Percentiles rank a stretch among this genome's conserved stretches.
Evolutionary conservation across 2,797 vertebrate species (phyloP).

Genomic region (Triplophysa bombifrons): DNA sequence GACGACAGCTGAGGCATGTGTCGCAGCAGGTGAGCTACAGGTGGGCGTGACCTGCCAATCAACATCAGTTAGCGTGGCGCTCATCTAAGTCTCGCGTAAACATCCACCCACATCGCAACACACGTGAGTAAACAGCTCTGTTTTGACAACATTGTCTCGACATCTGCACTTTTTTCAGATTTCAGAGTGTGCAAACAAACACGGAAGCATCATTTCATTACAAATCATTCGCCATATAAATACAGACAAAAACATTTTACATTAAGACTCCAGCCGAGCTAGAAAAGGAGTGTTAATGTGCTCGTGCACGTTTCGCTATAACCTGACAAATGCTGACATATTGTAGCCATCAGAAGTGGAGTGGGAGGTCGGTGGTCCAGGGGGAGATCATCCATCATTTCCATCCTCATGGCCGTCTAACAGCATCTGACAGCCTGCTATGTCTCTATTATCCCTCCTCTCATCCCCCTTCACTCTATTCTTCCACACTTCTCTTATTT

Average conservation of each 20-base stretch:
- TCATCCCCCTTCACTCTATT: constrained; percentile 59
- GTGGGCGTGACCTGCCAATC: constrained; percentile 50
- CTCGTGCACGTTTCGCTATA: constrained; percentile 28
- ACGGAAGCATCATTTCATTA: constrained; percentile 12
- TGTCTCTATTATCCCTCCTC: constrained; percentile 43
- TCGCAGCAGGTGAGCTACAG: constrained; percentile 48
- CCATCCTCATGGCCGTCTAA: constrained; percentile 49
- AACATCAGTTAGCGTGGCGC: constrained; percentile 38
- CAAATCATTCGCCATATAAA: background rate
- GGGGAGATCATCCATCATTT: constrained; percentile 48
- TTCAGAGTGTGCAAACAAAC: constrained; percentile 33
- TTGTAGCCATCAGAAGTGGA: constrained; percentile 47
- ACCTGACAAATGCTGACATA: constrained; percentile 51
- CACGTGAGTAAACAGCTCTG: constrained; percentile 21
- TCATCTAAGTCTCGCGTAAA: constrained; percentile 9
- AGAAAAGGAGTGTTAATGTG: constrained; percentile 29
- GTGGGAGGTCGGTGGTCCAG: constrained; percentile 45
- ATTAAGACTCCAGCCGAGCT: constrained; percentile 32
- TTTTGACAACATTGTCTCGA: constrained; percentile 26
- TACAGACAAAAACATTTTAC: background rate
- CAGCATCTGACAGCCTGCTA: constrained; percentile 47
- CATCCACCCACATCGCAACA: constrained; percentile 13
- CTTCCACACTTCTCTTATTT: constrained; percentile 54
- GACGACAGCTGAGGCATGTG: constrained; percentile 50
- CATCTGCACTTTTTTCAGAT: constrained; percentile 7